These are phyloP conservation scores for Candidula unifasciata DNA, from an alignment of 2,888 invertebrate genomes.

Conservation along the genomic window DNA sequence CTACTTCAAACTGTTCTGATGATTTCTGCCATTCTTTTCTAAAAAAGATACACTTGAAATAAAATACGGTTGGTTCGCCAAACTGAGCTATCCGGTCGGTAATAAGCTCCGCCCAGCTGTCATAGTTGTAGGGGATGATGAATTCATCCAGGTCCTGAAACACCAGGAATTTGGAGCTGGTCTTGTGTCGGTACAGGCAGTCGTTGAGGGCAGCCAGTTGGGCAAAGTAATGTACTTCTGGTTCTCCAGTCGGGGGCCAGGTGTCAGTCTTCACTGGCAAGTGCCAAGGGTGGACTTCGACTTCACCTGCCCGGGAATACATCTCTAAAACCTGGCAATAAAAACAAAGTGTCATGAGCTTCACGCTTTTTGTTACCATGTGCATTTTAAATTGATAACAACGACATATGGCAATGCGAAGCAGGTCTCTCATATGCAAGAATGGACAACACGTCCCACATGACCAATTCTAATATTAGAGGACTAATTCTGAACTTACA, in stretches of 20 bases:
- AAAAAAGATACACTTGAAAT: conserved; percentile 61
- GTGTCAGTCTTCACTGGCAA: conserved; percentile 65
- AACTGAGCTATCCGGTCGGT: not conserved
- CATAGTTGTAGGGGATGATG: conserved; percentile 67
- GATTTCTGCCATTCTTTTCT: conserved; percentile 64
- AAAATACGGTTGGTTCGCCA: not conserved
- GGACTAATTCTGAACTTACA: too few relatives aligned
- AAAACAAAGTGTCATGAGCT: too few relatives aligned
- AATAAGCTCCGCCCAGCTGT: conserved; percentile 64
- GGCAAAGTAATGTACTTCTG: conserved; percentile 74
- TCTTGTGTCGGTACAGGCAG: conserved; percentile 71
- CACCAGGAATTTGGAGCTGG: conserved; percentile 66
- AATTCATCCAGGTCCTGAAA: conserved; percentile 76
- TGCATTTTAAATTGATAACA: too few relatives aligned
- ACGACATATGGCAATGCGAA: too few relatives aligned
- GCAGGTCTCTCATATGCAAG: too few relatives aligned
- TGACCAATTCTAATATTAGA: too few relatives aligned
- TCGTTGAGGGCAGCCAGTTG: conserved; percentile 75
- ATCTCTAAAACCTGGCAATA: conserved; percentile 33
- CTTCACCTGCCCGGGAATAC: conserved; percentile 57
- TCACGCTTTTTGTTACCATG: too few relatives aligned
- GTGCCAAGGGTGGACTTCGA: conserved; percentile 71
- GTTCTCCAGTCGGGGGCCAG: conserved; percentile 52
- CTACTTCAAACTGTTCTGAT: conserved; percentile 48
- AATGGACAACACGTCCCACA: too few relatives aligned